Conservation (phyloP, 2,888 invertebrate genomes). For the Ametastegia equiseti region DNA sequence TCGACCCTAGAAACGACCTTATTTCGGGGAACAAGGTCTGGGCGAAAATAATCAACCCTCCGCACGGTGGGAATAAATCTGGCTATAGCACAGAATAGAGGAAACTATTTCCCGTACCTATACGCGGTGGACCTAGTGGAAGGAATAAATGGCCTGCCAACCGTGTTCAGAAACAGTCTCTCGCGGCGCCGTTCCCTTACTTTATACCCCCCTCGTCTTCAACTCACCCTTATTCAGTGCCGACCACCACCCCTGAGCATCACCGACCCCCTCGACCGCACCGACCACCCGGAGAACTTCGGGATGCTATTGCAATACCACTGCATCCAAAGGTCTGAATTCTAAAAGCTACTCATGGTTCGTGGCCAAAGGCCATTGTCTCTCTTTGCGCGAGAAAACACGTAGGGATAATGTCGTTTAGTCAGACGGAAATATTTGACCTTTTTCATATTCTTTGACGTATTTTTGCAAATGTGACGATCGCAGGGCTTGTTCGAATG, state of each 20-base stretch:
- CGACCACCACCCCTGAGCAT: conserved; percentile 36
- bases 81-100: conserved; percentile 58
- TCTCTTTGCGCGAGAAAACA: background rate
- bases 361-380: background rate
- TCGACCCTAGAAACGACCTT: conserved; percentile 56
- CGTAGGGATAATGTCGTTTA: background rate
- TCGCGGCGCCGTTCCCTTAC: conserved; percentile 39
- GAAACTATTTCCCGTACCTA: conserved; percentile 58
- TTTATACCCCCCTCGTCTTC: background rate
- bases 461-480: no score
- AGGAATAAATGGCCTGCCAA: conserved; percentile 63
- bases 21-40: conserved; percentile 48
- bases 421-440: background rate
- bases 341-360: conserved; percentile 39
- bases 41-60: conserved; percentile 59
- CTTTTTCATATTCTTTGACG: background rate
- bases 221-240: background rate
- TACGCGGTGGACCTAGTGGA: conserved; percentile 59
- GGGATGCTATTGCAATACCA: conserved; percentile 26
- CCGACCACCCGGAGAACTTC: conserved; percentile 38
- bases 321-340: conserved; percentile 38
- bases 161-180: conserved; percentile 59
- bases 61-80: conserved; percentile 60
- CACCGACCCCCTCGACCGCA: conserved; percentile 24
- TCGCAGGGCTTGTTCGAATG: no score